These are phyloP conservation scores for Lapara coniferarum DNA, from an alignment of 2,888 invertebrate genomes.

Conservation along the genomic window DNA sequence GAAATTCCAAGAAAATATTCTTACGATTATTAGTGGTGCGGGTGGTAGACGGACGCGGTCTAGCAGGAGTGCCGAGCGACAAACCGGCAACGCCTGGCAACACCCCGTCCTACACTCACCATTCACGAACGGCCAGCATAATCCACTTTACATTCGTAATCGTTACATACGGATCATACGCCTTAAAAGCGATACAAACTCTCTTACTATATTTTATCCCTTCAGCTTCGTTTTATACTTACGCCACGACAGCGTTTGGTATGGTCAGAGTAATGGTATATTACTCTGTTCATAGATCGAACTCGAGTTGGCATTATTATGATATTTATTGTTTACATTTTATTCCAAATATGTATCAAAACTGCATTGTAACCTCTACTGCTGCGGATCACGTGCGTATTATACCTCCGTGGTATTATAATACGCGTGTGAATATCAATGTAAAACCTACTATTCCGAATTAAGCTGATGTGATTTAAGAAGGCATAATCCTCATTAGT, in stretches of 20 bases:
- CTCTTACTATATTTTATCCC: constrained; percentile 1
- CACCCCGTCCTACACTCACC: not conserved
- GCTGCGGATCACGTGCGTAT: not conserved
- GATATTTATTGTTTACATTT: too few relatives aligned
- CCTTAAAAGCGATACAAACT: not conserved
- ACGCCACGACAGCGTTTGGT: not conserved
- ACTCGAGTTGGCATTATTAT: not conserved
- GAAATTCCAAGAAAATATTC: too few relatives aligned
- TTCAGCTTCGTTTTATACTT: constrained; percentile 10
- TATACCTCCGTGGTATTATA: too few relatives aligned
- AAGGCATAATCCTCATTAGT: too few relatives aligned
- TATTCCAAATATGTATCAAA: not conserved
- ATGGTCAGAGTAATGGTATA: too few relatives aligned
- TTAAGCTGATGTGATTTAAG: too few relatives aligned
- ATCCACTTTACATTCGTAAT: constrained; percentile 21
- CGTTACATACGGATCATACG: constrained; percentile 14
- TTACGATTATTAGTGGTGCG: too few relatives aligned
- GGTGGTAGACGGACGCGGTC: too few relatives aligned
- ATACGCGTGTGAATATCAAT: too few relatives aligned
- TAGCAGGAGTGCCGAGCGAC: too few relatives aligned
- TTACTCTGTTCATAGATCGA: constrained; percentile 3
- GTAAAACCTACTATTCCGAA: too few relatives aligned
- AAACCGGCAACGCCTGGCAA: too few relatives aligned
- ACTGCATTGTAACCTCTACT: not conserved
- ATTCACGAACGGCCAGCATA: not conserved